A percentile compares a stretch with the other conserved stretches of the same genome.
phyloP scores from a whole-genome alignment of 2,888 invertebrate genomes.

The Caenorhabditis wallacei region DNA sequence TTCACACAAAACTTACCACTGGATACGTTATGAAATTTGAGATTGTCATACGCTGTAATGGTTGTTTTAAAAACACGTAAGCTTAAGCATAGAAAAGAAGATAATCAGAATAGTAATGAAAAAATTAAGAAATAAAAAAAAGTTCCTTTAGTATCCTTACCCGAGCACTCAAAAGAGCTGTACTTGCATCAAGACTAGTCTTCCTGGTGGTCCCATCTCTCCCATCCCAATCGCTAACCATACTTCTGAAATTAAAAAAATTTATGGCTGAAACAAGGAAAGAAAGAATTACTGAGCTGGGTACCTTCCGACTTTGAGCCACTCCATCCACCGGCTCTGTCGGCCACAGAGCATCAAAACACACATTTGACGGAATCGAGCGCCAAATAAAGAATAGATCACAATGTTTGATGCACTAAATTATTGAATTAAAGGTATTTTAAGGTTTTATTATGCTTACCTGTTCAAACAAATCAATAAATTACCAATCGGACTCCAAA shows the following conservation, averaged over 20 bases:
- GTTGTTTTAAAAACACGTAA: neutral
- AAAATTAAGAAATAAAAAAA: neutral
- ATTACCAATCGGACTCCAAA: slow-evolving; percentile 75
- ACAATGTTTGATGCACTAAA: slow-evolving; percentile 82
- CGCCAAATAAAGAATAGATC: slow-evolving; percentile 82
- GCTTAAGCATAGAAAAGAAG: slow-evolving; percentile 26
- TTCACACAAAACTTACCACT: slow-evolving; percentile 60
- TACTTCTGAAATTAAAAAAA: slow-evolving; percentile 49
- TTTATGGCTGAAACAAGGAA: neutral
- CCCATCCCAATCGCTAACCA: slow-evolving; percentile 71
- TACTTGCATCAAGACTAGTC: slow-evolving; percentile 69
- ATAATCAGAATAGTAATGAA: neutral
- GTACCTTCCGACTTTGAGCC: slow-evolving; percentile 72
- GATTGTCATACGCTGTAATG: slow-evolving; percentile 64
- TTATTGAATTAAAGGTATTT: neutral
- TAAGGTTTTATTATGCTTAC: slow-evolving; percentile 42
- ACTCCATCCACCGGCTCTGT: slow-evolving; percentile 72
- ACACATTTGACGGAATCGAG: slow-evolving; percentile 80
- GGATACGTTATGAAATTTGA: slow-evolving; percentile 64
- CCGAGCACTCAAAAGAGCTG: slow-evolving; percentile 66
- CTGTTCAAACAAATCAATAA: slow-evolving; percentile 81
- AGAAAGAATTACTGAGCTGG: slow-evolving; percentile 38
- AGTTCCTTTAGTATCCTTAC: slow-evolving; percentile 6
- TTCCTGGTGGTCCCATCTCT: slow-evolving; percentile 67
- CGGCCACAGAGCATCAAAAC: slow-evolving; percentile 77